Conservation (phyloP, 2,888 invertebrate genomes). For the Pasiphila rectangulata region DNA sequence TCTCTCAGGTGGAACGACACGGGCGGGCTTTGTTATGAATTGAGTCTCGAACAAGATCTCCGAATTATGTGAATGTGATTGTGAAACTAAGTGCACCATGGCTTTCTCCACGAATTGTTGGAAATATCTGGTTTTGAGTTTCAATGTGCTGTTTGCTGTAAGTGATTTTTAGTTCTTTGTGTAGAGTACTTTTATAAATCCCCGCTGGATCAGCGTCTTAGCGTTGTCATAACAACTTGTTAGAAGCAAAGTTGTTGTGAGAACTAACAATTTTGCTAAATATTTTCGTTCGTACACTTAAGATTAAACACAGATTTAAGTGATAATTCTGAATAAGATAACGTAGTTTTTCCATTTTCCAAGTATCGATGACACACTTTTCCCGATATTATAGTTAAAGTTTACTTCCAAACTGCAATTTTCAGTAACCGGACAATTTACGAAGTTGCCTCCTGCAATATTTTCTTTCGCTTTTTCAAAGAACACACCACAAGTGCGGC, state of each 20-base stretch:
- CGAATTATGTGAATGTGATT: conserved; percentile 63
- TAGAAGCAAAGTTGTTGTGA: conserved; percentile 24
- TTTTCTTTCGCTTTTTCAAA: not conserved
- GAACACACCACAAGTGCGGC: conserved; percentile 9
- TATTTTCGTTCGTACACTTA: not conserved
- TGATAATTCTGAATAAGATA: not conserved
- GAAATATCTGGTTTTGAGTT: conserved; percentile 75
- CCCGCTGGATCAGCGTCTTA: conserved; percentile 39
- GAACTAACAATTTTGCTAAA: not conserved
- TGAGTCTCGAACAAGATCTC: conserved; percentile 60
- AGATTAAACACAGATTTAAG: not conserved
- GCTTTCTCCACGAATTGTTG: conserved; percentile 73
- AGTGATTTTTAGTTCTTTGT: conserved; percentile 44
- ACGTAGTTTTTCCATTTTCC: not conserved
- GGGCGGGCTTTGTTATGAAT: conserved; percentile 65
- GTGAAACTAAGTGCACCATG: conserved; percentile 52
- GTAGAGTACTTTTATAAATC: conserved; percentile 25
- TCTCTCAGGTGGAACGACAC: conserved; percentile 68
- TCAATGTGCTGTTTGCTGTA: conserved; percentile 73
- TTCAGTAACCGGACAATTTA: not conserved
- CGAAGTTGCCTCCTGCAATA: not conserved
- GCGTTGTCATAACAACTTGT: conserved; percentile 71
- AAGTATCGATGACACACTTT: conserved; percentile 24
- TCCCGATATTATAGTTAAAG: conserved; percentile 15
- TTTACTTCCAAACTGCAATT: conserved; percentile 11